phyloP scores from a whole-genome alignment of 2,113 vertebrate genomes.

The Tragelaphus scriptus region DNA sequence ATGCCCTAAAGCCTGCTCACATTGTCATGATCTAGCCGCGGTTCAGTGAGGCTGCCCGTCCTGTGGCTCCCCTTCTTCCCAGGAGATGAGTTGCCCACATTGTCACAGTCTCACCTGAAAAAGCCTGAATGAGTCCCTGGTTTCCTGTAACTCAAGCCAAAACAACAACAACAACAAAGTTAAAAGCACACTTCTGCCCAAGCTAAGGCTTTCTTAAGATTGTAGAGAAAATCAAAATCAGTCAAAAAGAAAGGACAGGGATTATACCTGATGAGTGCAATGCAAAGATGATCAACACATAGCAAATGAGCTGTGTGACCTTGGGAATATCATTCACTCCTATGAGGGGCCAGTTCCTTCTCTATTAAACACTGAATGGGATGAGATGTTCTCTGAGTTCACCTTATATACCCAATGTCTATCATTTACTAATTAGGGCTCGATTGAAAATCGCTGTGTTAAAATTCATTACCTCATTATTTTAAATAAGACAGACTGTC shows the following conservation, averaged over 20 bases:
- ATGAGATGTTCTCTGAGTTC: not conserved
- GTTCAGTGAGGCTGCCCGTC: not conserved
- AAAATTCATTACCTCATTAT: not conserved
- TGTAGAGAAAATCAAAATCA: not conserved
- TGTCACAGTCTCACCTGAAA: not conserved
- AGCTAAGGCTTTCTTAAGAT: not conserved
- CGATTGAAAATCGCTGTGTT: not conserved
- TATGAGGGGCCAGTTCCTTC: not conserved
- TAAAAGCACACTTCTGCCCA: not conserved
- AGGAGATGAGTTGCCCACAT: not conserved
- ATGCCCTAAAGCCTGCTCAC: not conserved
- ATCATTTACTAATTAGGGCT: not conserved
- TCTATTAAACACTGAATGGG: not conserved
- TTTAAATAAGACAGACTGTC: not conserved
- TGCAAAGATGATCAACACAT: not conserved
- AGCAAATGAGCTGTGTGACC: not conserved
- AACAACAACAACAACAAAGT: not conserved
- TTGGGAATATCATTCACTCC: not conserved
- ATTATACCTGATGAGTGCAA: not conserved
- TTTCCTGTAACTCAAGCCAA: not conserved
- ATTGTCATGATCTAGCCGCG: fast-evolving
- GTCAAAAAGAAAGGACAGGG: not conserved
- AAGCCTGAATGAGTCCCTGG: not conserved
- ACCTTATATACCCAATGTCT: not conserved
- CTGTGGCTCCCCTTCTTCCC: not conserved